Conservation (phyloP, 1,140 invertebrate genomes). For the Aradophagus sp. region DNA sequence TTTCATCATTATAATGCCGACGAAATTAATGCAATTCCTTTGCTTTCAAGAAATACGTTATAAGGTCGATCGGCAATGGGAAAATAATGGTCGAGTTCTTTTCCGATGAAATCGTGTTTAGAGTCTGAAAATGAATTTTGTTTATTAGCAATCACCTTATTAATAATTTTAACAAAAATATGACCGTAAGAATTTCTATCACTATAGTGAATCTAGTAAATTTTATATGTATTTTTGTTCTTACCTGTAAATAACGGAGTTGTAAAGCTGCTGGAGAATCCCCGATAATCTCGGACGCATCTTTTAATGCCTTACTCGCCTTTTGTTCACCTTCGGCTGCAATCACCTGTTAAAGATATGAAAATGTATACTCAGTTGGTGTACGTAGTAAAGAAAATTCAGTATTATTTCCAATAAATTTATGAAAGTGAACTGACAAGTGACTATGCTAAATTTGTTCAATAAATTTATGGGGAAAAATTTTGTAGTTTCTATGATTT, state of each 20-base stretch:
- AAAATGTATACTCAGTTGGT: no score
- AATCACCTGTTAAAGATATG: slow-evolving; percentile 82
- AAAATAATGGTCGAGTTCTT: slow-evolving; percentile 99
- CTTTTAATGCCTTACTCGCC: slow-evolving; percentile 90
- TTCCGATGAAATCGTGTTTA: slow-evolving; percentile 96
- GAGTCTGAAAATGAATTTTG: slow-evolving; percentile 78
- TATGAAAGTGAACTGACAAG: no score
- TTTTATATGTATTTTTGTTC: no score
- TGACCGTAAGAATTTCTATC: no score
- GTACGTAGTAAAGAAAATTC: slow-evolving; percentile 4
- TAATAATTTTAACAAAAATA: no score
- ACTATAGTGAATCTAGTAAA: no score
- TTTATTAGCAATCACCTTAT: slow-evolving; percentile 10
- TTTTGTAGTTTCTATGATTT: no score
- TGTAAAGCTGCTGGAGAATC: slow-evolving; percentile 94
- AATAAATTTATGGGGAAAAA: no score
- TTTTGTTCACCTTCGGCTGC: slow-evolving; percentile 91
- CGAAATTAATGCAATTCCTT: slow-evolving; percentile 43
- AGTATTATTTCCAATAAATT: no score
- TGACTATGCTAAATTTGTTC: no score
- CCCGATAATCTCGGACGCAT: slow-evolving; percentile 94
- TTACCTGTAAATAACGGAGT: slow-evolving; percentile 76
- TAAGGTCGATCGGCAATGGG: slow-evolving; percentile 93
- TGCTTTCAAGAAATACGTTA: slow-evolving; percentile 84
- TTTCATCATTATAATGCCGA: no score